phyloP scores from a whole-genome alignment of 2,113 vertebrate species.

The Speoplatyrhinus poulsoni region DNA sequence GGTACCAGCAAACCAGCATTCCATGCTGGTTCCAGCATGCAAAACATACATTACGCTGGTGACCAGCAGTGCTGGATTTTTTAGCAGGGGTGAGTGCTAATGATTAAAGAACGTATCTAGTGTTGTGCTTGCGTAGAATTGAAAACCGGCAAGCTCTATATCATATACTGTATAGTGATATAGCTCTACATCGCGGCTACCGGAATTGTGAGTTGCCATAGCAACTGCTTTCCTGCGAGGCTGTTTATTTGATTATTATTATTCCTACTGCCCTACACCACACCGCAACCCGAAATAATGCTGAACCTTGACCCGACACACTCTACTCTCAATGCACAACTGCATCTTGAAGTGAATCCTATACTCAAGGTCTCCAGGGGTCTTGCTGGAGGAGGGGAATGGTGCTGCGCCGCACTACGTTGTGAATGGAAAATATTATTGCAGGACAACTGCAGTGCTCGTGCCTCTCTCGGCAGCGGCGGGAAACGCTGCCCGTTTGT shows the following conservation, averaged over 20 bases:
- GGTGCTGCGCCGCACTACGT: neutral
- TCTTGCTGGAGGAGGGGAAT: neutral
- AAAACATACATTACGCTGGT: too few relatives aligned
- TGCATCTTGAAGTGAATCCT: neutral
- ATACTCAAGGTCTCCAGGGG: neutral
- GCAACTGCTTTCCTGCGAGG: neutral
- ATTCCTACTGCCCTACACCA: neutral
- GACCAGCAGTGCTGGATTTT: too few relatives aligned
- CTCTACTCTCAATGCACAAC: neutral
- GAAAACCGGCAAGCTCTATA: too few relatives aligned
- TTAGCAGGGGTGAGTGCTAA: too few relatives aligned
- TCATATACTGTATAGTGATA: too few relatives aligned
- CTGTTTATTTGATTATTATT: neutral
- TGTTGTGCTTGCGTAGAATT: too few relatives aligned
- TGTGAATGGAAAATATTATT: conserved; percentile 7
- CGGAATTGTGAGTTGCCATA: conserved; percentile 16
- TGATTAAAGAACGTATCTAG: too few relatives aligned
- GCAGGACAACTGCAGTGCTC: neutral
- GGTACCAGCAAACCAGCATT: too few relatives aligned
- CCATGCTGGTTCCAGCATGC: too few relatives aligned
- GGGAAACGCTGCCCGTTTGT: neutral
- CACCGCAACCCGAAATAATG: neutral
- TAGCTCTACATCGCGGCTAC: conserved; percentile 8
- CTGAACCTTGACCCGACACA: conserved; percentile 18
- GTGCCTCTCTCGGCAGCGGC: neutral